Evolutionary conservation across 1,140 invertebrate genomes (phyloP).

Genomic region (Amphibalanus amphitrite): DNA sequence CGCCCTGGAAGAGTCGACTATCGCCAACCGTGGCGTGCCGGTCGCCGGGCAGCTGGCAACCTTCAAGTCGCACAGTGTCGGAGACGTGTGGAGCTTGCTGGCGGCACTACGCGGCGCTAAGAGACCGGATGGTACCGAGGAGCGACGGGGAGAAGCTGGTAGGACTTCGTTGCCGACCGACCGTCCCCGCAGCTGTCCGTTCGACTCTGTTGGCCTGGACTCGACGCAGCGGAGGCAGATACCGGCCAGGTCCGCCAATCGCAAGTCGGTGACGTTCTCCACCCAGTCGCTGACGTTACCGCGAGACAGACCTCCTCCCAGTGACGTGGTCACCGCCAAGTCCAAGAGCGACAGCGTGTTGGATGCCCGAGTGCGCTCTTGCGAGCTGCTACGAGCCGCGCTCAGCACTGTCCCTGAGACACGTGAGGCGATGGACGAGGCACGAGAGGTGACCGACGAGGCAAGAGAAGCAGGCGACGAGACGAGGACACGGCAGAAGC

Average conservation of each 20-base stretch:
- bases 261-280: slow-evolving; percentile 2
- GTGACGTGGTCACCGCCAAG: neutral
- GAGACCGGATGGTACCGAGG: neutral
- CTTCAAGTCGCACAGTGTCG: neutral
- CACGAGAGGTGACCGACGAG: slow-evolving; percentile 8
- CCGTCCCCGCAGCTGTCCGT: neutral
- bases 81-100: neutral
- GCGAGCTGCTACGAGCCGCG: neutral
- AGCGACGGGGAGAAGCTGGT: neutral
- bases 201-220: neutral
- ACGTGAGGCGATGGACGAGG: too few species aligned
- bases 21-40: neutral
- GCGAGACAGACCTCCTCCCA: neutral
- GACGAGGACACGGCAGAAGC: neutral
- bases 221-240: neutral
- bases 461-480: too few species aligned
- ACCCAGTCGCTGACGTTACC: neutral
- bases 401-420: neutral
- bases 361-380: neutral
- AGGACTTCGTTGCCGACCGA: neutral
- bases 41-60: neutral
- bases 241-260: too few species aligned
- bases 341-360: slow-evolving; percentile 1
- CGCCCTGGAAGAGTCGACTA: neutral
- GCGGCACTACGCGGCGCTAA: neutral